Conservation (phyloP, 2,888 invertebrate genomes). For the Monopis laevigella region DNA sequence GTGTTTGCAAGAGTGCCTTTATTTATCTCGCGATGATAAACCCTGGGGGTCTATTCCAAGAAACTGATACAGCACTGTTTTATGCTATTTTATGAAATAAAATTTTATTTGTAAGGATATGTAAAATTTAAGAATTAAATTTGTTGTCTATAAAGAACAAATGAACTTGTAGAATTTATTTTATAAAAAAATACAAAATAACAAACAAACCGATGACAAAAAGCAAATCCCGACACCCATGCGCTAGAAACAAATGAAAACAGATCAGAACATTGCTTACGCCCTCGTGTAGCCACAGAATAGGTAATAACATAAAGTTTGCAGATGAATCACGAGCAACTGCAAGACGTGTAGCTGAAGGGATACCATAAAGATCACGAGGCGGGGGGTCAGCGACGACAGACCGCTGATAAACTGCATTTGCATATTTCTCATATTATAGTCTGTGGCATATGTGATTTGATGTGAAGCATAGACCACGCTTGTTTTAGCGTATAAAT, state of each 20-base stretch:
- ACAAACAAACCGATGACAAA: no score
- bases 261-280: neutral
- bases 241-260: constrained; percentile 4
- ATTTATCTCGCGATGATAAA: constrained; percentile 10
- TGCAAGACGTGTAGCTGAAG: neutral
- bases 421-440: constrained; percentile 16
- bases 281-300: constrained; percentile 25
- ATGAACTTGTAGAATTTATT: no score
- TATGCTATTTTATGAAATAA: constrained; percentile 1
- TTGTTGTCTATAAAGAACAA: no score
- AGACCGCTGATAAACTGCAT: constrained; percentile 18
- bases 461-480: neutral
- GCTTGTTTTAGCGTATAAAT: neutral
- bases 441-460: neutral
- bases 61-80: constrained; percentile 1
- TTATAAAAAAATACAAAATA: no score
- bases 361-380: constrained; percentile 29
- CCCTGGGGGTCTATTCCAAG: constrained; percentile 10
- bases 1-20: constrained; percentile 11
- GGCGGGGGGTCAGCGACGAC: constrained; percentile 27
- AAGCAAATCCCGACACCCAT: neutral
- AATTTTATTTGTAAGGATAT: no score
- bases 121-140: no score
- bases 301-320: constrained; percentile 39
- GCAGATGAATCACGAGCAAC: constrained; percentile 30